Evolutionary conservation across 1,140 invertebrate genomes (phyloP), one percentile per base, ranked within the genome.

Genomic region (Eufriesea mexicana): DNA sequence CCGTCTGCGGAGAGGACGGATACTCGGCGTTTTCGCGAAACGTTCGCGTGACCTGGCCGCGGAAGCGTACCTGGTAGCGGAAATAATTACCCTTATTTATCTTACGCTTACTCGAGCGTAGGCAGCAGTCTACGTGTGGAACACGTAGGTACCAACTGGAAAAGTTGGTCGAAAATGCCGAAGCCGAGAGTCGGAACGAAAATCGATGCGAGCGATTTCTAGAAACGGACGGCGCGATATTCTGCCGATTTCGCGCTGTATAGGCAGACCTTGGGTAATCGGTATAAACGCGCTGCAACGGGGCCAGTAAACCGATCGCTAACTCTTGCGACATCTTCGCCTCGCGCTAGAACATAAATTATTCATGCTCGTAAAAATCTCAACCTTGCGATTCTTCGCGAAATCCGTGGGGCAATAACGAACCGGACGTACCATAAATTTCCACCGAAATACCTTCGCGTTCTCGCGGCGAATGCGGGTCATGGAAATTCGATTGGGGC

Each of bases 341-440:
- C 55, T 25, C 67, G 66, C n/a, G 28, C 76, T 72, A 72, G 71
- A 49, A 28, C 61, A 75, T 81, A 81, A 75, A 81, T 81, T 75
- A 81, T 81, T 81, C 79, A 81, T 81, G 61, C 61, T 57, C 59
- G 79, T 82, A 67, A 76, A 76, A 74, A 49, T 67, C 35, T 49
- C 79, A 67, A 45, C 42, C 62, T 67, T 49, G 79, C 79, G 72
- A 75, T 75, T 57, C 61, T 18, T 55, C 42, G 72, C 35, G 49
- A 67, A 54, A 67, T 66, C 59, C 59, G 45, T 14, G 35, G 49
- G 51, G 59, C 71, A 25, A 74, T 80, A 80, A 55, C 59, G 70
- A 61, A n/a, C 59, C 47, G 49, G 20, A 18, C 72, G 62, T n/a
- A 23, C 47, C 62, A 28, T 82, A 75, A 75, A 82, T 76, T 76